Conservation (phyloP, 2,888 invertebrate genomes). For the Drosophila mulleri region DNA sequence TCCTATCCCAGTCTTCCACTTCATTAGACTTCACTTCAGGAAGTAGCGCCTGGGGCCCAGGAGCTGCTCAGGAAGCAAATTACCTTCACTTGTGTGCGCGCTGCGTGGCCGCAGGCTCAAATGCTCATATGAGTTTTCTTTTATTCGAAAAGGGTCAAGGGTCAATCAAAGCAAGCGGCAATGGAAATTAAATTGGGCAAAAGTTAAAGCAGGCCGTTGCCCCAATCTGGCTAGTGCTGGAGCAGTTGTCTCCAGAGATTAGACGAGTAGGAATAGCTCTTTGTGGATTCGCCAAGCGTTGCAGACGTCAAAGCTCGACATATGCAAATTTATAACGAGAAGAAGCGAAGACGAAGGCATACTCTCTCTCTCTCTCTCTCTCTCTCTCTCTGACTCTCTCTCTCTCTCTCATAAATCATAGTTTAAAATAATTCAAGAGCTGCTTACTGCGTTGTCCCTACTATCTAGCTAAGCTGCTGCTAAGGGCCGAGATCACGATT, state of each 20-base stretch:
- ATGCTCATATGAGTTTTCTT: conserved; percentile 40
- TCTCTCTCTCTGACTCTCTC: no score
- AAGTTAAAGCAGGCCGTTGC: conserved; percentile 29
- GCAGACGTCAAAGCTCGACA: conserved; percentile 59
- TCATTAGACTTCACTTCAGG: conserved; percentile 57
- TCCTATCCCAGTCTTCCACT: conserved; percentile 40
- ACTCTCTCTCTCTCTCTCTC: no score
- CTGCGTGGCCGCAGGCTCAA: conserved; percentile 36
- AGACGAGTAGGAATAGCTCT: conserved; percentile 19
- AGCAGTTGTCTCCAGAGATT: conserved; percentile 35
- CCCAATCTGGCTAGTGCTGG: conserved; percentile 36
- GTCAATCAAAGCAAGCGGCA: conserved; percentile 53
- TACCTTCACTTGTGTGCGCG: conserved; percentile 71
- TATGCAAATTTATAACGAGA: conserved; percentile 52
- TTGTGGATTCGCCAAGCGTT: conserved; percentile 51
- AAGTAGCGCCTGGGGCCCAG: conserved; percentile 28
- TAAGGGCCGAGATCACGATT: conserved; percentile 65
- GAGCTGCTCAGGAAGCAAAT: conserved; percentile 54
- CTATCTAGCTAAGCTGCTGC: conserved; percentile 7
- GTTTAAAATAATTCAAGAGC: conserved; percentile 49
- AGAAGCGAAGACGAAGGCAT: neutral
- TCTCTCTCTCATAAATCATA: conserved; percentile 45
- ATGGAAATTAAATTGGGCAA: conserved; percentile 52
- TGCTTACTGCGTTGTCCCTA: conserved; percentile 13
- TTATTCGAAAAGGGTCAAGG: conserved; percentile 49